Evolutionary conservation across 2,113 vertebrate genomes (phyloP).

Genomic region (Plestiodon gilberti): DNA sequence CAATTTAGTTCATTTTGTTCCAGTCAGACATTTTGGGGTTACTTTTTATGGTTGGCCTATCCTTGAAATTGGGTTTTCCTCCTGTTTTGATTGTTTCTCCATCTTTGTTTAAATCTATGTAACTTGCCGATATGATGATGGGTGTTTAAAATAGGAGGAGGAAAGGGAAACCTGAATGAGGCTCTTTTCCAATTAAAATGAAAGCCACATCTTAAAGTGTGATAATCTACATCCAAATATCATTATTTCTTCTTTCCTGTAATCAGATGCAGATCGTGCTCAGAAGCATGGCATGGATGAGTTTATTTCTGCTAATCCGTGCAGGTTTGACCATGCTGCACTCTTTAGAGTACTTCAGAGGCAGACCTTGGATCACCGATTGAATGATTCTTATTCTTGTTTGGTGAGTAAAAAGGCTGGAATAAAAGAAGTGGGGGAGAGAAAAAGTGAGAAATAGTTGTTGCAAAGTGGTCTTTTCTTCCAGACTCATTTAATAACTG

Average conservation of each 20-base stretch:
- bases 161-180: neutral
- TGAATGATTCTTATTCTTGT: constrained; percentile 98
- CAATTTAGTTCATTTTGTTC: neutral
- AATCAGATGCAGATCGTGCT: constrained; percentile 83
- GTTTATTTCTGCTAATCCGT: constrained; percentile 90
- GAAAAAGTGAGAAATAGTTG: constrained; percentile 73
- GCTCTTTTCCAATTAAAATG: constrained; percentile 25
- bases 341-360: constrained; percentile 92
- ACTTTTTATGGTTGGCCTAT: neutral
- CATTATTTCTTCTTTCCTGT: constrained; percentile 49
- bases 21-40: neutral
- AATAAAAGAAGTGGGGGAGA: constrained; percentile 49
- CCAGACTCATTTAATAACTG: constrained; percentile 74
- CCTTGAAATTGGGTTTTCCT: neutral
- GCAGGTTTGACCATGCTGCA: constrained; percentile 88
- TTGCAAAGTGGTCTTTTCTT: constrained; percentile 75
- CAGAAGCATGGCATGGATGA: constrained; percentile 95
- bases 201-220: neutral
- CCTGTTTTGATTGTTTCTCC: neutral
- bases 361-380: constrained; percentile 91
- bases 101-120: neutral
- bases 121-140: neutral
- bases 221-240: constrained; percentile 12
- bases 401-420: constrained; percentile 84
- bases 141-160: neutral